A percentile compares a stretch with the other conserved stretches of the same genome.
These are phyloP conservation scores for Unio pictorum DNA, from an alignment of 2,888 invertebrate species.

Conservation along the genomic window DNA sequence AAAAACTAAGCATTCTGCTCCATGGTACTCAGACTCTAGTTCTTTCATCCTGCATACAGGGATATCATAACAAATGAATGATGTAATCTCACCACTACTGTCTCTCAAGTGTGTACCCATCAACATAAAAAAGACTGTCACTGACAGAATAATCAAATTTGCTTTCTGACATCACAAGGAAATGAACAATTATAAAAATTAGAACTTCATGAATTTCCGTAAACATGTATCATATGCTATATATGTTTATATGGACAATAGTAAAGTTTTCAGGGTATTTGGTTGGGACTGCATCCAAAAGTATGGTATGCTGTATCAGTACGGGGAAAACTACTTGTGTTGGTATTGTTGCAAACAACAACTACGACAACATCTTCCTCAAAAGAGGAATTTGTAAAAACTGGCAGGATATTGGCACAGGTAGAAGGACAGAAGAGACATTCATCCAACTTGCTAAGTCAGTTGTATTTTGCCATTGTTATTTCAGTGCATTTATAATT, in stretches of 20 bases:
- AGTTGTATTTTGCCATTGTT: not conserved
- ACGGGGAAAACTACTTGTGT: not conserved
- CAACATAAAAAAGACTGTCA: not conserved
- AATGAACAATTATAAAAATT: not conserved
- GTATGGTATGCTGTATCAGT: no score
- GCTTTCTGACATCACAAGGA: not conserved
- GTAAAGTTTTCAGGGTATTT: constrained; percentile 3
- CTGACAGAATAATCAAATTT: not conserved
- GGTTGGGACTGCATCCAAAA: no score
- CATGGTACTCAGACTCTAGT: not conserved
- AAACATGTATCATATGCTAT: constrained; percentile 2
- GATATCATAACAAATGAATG: not conserved
- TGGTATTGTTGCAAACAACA: not conserved
- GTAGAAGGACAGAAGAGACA: no score
- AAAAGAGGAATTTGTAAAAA: constrained; percentile 2
- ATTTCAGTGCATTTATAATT: constrained; percentile 4
- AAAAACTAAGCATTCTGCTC: constrained; percentile 4
- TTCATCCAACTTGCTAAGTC: no score
- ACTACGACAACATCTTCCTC: not conserved
- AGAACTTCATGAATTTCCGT: constrained; percentile 2
- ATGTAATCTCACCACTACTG: not conserved
- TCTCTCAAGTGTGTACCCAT: not conserved
- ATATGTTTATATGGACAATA: constrained; percentile 3
- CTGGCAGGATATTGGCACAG: not conserved
- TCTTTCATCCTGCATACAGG: not conserved